Base-by-base conservation (phyloP, 2,888 invertebrate genomes). In the Griposia aprilina region DNA sequence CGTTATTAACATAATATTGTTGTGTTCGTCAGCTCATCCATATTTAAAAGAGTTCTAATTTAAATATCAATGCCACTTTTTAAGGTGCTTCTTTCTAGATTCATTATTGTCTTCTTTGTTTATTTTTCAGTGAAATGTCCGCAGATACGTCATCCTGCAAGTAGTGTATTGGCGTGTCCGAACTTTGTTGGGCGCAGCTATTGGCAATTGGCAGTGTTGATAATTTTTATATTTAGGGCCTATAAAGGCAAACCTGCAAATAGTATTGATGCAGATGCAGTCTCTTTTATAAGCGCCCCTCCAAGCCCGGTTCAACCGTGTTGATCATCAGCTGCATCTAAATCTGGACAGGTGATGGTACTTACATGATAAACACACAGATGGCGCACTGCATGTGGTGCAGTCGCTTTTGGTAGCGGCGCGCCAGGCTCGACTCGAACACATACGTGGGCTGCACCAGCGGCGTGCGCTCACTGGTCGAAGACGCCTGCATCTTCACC, bases 341-440 rank as follows among this genome's bases (percentile, higher is more conserved):
- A 20, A 13, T 41, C 55, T 17, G 17, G n/a, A 69, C 11, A 55
- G 20, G 50, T 23, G 41, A n/a, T 55, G 69, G 36, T 41, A 69
- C 98, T 98, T 94, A 98, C 98, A 98, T 93, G 77, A 98, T 93
- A 17, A 97, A 96, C 8, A 97, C 97, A 89, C 98, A 98, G 66
- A 98, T 94, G 86, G 98, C 98, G 91, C 98, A 98, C 89, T 98
- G 98, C 90, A 98, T 97, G 84, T 94, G 93, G 59, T 96, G 94
- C 60, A 97, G 92, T 17, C 97, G 92, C 81, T 95, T 95, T 92
- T 97, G 97, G 89, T 97, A 96, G 83, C 93, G 93, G 45, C 96
- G 93, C 1, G 95, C 88, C n/a, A 97, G 84, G 83, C 96, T 96
- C 15, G 97, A 94, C 90, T 97, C 97, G 91, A 97, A 97, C 74